These are phyloP conservation scores for Andrena dorsata DNA, from an alignment of 2,888 invertebrate genomes.

Conservation along the genomic window DNA sequence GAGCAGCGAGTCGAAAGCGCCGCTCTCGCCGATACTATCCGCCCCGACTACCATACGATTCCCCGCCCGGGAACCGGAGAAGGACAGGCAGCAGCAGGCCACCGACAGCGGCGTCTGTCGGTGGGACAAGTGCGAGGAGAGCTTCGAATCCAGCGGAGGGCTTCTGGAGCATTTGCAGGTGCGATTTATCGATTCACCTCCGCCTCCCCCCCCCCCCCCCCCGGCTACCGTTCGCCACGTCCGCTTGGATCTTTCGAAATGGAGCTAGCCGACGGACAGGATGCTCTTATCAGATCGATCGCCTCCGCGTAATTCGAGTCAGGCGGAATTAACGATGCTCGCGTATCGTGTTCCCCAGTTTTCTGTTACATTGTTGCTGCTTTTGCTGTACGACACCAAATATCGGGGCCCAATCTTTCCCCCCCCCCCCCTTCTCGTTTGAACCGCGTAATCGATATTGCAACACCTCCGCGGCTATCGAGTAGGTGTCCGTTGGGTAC, in stretches of 20 bases:
- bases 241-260: not conserved
- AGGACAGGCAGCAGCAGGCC: slow-evolving; percentile 81
- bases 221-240: too few relatives aligned
- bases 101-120: slow-evolving; percentile 88
- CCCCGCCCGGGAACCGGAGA: slow-evolving; percentile 86
- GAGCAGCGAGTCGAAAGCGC: slow-evolving; percentile 78
- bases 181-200: slow-evolving; percentile 44
- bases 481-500: slow-evolving; percentile 13
- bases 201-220: too few relatives aligned
- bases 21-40: slow-evolving; percentile 91
- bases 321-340: slow-evolving; percentile 34
- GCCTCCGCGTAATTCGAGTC: slow-evolving; percentile 37
- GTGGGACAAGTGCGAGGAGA: slow-evolving; percentile 93
- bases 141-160: slow-evolving; percentile 92
- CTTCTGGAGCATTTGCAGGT: slow-evolving; percentile 96
- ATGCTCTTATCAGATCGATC: slow-evolving; percentile 34
- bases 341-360: slow-evolving; percentile 45
- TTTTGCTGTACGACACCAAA: not conserved
- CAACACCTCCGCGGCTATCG: slow-evolving; percentile 38
- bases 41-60: slow-evolving; percentile 93
- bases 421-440: not conserved
- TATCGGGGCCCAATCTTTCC: not conserved
- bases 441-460: slow-evolving; percentile 41
- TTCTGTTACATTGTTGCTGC: slow-evolving; percentile 30
- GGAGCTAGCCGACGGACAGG: slow-evolving; percentile 9